Conservation (phyloP, 2,888 invertebrate species). For the Trimorus sp. region DNA sequence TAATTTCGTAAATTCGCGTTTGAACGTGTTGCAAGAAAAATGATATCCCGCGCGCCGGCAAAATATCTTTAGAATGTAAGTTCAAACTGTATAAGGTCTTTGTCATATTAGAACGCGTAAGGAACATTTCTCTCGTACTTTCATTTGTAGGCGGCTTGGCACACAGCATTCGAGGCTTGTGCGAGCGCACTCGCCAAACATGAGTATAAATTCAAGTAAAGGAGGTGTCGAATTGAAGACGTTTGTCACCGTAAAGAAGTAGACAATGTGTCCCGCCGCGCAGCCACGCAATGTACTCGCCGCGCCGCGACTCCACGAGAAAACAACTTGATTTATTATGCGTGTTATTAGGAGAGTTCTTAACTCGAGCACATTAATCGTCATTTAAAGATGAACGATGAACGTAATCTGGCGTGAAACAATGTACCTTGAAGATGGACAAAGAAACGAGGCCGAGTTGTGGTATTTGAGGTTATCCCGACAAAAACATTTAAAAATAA, state of each 20-base stretch:
- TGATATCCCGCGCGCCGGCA: conserved; percentile 35
- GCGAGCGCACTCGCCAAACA: conserved; percentile 58
- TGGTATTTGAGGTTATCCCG: too few relatives aligned
- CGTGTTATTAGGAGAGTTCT: conserved; percentile 62
- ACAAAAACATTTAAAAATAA: too few relatives aligned
- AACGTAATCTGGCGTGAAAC: conserved; percentile 32
- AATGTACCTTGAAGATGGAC: not conserved
- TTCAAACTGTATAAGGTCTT: conserved; percentile 63
- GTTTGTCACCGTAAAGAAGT: conserved; percentile 64
- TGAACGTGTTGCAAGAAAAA: conserved; percentile 50
- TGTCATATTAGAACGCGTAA: conserved; percentile 60
- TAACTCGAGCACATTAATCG: conserved; percentile 60
- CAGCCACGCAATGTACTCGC: conserved; percentile 59
- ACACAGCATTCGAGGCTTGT: conserved; percentile 42
- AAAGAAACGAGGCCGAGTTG: too few relatives aligned
- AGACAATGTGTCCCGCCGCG: conserved; percentile 62
- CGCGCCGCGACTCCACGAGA: conserved; percentile 51
- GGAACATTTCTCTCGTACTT: conserved; percentile 60
- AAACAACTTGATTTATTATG: conserved; percentile 67
- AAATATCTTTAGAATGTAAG: conserved; percentile 61
- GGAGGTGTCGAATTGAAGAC: conserved; percentile 64
- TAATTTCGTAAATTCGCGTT: conserved; percentile 45
- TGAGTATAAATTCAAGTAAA: conserved; percentile 63
- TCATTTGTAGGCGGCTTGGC: conserved; percentile 62
- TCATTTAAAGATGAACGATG: conserved; percentile 60